These are phyloP conservation scores for Neotoxoptera formosana DNA, from an alignment of 1,140 invertebrate species.

Conservation along the genomic window DNA sequence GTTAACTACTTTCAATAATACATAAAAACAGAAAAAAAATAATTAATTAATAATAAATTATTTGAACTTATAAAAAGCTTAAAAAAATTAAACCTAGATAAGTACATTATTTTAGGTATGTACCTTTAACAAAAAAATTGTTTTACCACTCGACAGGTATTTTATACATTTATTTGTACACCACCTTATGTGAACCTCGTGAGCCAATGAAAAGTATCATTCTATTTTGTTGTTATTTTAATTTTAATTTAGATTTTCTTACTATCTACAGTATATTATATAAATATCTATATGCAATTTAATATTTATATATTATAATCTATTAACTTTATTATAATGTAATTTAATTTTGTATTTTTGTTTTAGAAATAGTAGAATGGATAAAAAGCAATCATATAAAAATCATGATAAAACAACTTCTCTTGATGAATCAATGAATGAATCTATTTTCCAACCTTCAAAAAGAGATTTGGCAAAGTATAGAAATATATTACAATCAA, in stretches of 20 bases:
- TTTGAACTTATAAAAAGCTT: no score
- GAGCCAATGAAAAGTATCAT: not conserved
- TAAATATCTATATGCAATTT: not conserved
- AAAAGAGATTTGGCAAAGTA: not conserved
- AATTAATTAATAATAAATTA: no score
- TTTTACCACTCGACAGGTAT: no score
- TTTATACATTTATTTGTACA: no score
- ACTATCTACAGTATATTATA: not conserved
- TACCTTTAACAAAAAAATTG: no score
- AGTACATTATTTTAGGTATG: no score
- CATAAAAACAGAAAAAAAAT: no score
- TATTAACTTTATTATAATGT: not conserved
- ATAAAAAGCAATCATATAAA: not conserved
- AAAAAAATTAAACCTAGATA: no score
- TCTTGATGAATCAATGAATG: not conserved
- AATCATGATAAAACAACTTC: not conserved
- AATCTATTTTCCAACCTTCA: not conserved
- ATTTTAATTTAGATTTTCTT: not conserved
- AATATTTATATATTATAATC: not conserved
- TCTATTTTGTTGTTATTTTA: not conserved
- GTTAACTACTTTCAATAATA: no score
- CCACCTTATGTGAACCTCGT: no score
- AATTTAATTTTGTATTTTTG: not conserved
- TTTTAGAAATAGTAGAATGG: not conserved
- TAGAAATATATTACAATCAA: constrained; percentile 2